Evolutionary conservation across 2,888 invertebrate genomes (phyloP), one percentile per base, ranked within the genome.

Genomic region (Carabus problematicus): DNA sequence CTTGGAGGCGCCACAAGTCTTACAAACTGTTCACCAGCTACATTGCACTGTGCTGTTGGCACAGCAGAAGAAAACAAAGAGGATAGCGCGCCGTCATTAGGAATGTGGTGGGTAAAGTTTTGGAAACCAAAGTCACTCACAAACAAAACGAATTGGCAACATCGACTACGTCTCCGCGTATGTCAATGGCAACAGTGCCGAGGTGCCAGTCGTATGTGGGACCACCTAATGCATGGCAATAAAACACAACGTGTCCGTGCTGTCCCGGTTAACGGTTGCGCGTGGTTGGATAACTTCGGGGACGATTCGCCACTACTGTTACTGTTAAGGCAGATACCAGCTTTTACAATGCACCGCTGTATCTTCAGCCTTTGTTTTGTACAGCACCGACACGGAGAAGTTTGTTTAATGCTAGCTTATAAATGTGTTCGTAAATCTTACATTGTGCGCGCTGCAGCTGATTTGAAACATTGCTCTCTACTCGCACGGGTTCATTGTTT

Each of bases 1-100:
- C 47, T 56, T 47, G 56, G 72, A 74, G 80, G 79, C 80, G 79
- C 79, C 79, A 73, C 67, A 69, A 73, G 75, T 75, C 77, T 77
- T 79, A 49, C 52, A 12, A 56, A 19, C 40, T 29, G 39, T 29
- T 45, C 56, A 19, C 55, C 19, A 52, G 16, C 64, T 56, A 64
- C 64, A 56, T 62, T 47, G 61, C 29, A 29, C 45, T 29, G 14
- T 60, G 14, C 14, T 14, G 8, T 58, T 58, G 39, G 41, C 40
- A 29, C 29, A 29, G 29, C 2, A 29, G 29, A 6, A 2, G 6
- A 6, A 6, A 29, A 29, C 58, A n/a, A 12, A n/a, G 12, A 45
- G 29, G 47, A 19, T 39, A 39, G 47, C 29, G 43, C 3, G 47
- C 42, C 56, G 49, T 40, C 40, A 52, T 43, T 43, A 14, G 59